These are phyloP conservation scores for Hydra vulgaris DNA, from an alignment of 30 jellyfish, hydroid and myxozoan species.

Conservation along the genomic window DNA sequence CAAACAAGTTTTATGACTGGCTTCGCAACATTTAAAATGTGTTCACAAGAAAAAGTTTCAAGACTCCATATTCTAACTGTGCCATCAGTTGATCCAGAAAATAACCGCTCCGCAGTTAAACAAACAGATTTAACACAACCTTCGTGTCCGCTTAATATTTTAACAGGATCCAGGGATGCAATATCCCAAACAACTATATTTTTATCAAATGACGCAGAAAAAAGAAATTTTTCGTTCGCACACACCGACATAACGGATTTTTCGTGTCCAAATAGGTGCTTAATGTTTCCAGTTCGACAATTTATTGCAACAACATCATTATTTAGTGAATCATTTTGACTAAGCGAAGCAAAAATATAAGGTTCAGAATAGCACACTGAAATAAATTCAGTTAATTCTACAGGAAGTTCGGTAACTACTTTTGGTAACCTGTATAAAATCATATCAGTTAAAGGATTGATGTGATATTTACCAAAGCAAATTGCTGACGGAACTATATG, in stretches of 20 bases:
- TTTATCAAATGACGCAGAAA: constrained; percentile 67
- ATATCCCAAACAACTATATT: constrained; percentile 69
- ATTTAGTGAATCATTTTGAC: constrained; percentile 16
- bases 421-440: constrained; percentile 34
- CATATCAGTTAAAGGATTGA: constrained; percentile 70
- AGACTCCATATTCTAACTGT: constrained; percentile 42
- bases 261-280: constrained; percentile 66
- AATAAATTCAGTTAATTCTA: constrained; percentile 23
- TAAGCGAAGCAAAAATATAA: constrained; percentile 32
- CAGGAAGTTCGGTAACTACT: constrained; percentile 25
- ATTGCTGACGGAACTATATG: constrained; percentile 14
- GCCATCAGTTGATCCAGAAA: constrained; percentile 69
- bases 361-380: constrained; percentile 28
- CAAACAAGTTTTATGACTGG: constrained; percentile 51
- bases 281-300: constrained; percentile 24
- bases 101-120: constrained; percentile 32
- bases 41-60: constrained; percentile 7
- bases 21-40: constrained; percentile 10
- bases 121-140: constrained; percentile 74
- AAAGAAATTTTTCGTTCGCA: constrained; percentile 28
- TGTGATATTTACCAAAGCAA: constrained; percentile 31
- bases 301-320: constrained; percentile 37
- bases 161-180: constrained; percentile 36
- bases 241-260: constrained; percentile 48
- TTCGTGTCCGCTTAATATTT: constrained; percentile 36